Conservation (phyloP, 2,797 vertebrate species). For the Sciurus carolinensis region DNA sequence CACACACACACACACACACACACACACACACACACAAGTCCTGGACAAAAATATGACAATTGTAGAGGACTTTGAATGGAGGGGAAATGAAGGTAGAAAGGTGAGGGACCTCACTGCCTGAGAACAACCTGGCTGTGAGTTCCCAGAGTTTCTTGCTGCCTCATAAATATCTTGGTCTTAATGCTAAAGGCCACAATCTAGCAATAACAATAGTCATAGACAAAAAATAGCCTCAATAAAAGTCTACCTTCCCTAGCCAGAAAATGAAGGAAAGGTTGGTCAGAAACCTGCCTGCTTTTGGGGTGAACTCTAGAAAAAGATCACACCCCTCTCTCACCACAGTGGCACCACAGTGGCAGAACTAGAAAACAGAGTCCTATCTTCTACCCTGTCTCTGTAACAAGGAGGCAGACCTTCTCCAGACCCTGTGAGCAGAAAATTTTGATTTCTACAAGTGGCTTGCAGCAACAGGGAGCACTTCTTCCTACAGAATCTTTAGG, state of each 20-base stretch:
- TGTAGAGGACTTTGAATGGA: background rate
- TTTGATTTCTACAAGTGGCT: background rate
- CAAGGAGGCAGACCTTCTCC: background rate
- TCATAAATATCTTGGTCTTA: background rate
- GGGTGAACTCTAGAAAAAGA: background rate
- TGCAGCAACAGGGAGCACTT: background rate
- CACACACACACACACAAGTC: background rate
- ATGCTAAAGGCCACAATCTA: background rate
- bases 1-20: background rate
- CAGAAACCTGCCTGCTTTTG: background rate
- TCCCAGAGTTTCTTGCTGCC: background rate
- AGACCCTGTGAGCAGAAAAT: background rate
- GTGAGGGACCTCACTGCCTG: background rate
- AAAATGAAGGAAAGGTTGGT: background rate
- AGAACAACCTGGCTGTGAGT: background rate
- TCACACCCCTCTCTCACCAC: background rate
- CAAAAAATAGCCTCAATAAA: background rate
- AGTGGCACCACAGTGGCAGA: background rate
- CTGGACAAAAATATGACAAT: background rate
- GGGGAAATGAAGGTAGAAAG: background rate
- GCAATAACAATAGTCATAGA: background rate
- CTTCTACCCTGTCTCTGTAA: background rate
- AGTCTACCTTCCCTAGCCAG: constrained; percentile 1
- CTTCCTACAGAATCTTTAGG: background rate
- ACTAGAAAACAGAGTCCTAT: background rate